Percentiles rank a stretch among this genome's conserved stretches.
Evolutionary conservation across 2,113 vertebrate species (phyloP).

Genomic region (Microtus montanus): DNA sequence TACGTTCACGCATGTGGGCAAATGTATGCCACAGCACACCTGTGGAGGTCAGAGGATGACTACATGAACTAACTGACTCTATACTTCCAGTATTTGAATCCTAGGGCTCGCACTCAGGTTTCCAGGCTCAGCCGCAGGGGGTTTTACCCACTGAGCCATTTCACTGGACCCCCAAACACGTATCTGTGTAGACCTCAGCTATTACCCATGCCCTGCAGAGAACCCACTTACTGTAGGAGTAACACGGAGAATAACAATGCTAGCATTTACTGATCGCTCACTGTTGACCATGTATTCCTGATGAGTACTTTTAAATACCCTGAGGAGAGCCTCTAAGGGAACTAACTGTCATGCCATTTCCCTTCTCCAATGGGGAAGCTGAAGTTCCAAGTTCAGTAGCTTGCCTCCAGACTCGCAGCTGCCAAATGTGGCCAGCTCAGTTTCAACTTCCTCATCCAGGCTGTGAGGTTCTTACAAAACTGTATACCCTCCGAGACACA

Average conservation of each 20-base stretch:
- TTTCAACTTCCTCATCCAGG: background rate
- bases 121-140: background rate
- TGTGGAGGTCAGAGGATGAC: background rate
- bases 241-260: rapidly evolving
- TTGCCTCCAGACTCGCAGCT: background rate
- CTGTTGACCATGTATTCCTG: background rate
- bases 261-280: background rate
- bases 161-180: background rate
- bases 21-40: background rate
- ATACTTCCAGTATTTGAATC: background rate
- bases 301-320: background rate
- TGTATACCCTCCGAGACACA: background rate
- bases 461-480: background rate
- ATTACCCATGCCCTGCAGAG: rapidly evolving
- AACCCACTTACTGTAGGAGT: rapidly evolving
- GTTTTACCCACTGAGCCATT: background rate
- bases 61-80: background rate
- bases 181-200: rapidly evolving
- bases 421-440: rapidly evolving
- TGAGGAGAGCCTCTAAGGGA: rapidly evolving
- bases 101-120: no score
- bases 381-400: background rate
- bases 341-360: background rate
- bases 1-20: background rate
- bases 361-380: background rate